A percentile compares a stretch with the other conserved stretches of the same genome.
phyloP scores from a whole-genome alignment of 2,797 vertebrate species.

The Phrynocephalus vlangalii region DNA sequence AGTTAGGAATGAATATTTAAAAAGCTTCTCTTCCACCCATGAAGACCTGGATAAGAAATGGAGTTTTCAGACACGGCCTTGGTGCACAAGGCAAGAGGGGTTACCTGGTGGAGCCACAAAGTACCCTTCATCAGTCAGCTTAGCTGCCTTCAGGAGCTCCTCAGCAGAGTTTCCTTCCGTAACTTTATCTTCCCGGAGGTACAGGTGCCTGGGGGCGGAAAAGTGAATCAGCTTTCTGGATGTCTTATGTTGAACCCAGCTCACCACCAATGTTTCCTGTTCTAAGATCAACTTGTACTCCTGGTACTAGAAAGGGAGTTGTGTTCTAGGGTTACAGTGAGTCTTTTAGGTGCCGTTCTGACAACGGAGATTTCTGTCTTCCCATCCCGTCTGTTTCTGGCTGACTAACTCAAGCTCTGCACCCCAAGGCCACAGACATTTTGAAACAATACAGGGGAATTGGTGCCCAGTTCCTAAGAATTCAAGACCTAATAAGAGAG shows the following conservation, averaged over 20 bases:
- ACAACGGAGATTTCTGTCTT: too few species aligned
- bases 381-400: neutral
- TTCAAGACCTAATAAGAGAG: too few species aligned
- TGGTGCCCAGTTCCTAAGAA: too few species aligned
- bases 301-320: neutral
- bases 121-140: slow-evolving; percentile 88
- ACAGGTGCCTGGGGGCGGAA: slow-evolving; percentile 81
- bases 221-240: neutral
- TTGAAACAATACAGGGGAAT: too few species aligned
- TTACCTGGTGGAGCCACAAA: slow-evolving; percentile 95
- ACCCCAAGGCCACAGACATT: too few species aligned
- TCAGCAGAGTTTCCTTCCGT: slow-evolving; percentile 85
- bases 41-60: neutral
- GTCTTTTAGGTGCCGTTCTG: neutral
- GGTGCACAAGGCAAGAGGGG: neutral
- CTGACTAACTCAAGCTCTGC: too few species aligned
- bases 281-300: too few species aligned
- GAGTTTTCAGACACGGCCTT: neutral
- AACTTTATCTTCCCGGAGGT: slow-evolving; percentile 84
- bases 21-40: neutral
- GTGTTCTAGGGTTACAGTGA: neutral
- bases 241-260: neutral
- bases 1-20: neutral
- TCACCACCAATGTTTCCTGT: neutral
- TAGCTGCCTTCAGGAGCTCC: slow-evolving; percentile 85